Evolutionary conservation across 2,888 invertebrate species (phyloP).

Genomic region (Metellina segmentata): DNA sequence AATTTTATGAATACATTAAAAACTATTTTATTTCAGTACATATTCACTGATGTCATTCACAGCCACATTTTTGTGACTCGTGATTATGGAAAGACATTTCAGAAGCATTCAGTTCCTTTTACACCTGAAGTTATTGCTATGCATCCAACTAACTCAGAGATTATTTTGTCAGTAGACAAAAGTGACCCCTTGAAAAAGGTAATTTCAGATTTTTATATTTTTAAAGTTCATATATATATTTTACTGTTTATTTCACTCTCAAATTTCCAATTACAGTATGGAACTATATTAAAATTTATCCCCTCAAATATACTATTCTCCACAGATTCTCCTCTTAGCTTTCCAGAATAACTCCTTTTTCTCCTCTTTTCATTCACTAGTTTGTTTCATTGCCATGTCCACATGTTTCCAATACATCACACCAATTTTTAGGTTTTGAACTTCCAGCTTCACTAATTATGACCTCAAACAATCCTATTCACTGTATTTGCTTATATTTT

Average conservation of each 20-base stretch:
- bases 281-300: neutral
- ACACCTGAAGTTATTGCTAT: constrained; percentile 89
- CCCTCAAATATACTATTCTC: too few relatives aligned
- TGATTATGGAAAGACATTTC: constrained; percentile 87
- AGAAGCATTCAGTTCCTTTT: constrained; percentile 86
- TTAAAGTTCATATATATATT: neutral
- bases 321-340: neutral
- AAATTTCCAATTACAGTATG: neutral
- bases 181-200: constrained; percentile 84
- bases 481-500: too few relatives aligned
- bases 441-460: too few relatives aligned
- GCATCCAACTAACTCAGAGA: constrained; percentile 86
- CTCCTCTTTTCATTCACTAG: neutral
- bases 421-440: too few relatives aligned
- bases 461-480: too few relatives aligned
- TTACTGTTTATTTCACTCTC: neutral
- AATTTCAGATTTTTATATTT: constrained; percentile 35
- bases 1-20: too few relatives aligned
- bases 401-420: too few relatives aligned
- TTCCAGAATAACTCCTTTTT: neutral
- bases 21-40: constrained; percentile 85
- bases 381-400: neutral
- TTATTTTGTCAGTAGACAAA: constrained; percentile 89
- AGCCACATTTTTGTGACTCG: constrained; percentile 89
- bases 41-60: constrained; percentile 90